phyloP scores from a whole-genome alignment of 1,140 invertebrate genomes.

The Leptopilina clavipes region DNA sequence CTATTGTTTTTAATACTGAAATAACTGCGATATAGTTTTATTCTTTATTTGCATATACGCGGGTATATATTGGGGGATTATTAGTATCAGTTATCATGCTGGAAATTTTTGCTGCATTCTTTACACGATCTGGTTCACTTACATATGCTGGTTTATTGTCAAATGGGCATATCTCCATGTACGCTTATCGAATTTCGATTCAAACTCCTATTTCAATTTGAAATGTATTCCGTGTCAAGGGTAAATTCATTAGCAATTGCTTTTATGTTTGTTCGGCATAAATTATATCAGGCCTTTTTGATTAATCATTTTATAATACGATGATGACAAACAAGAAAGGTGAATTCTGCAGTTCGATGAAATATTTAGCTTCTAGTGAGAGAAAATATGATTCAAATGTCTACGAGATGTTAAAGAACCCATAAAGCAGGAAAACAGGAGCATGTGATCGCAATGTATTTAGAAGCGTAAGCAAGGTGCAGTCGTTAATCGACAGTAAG shows the following conservation, averaged over 20 bases:
- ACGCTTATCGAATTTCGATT: constrained; percentile 16
- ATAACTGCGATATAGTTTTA: not conserved
- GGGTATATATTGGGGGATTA: not conserved
- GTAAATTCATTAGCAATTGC: constrained; percentile 12
- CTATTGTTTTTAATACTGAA: not conserved
- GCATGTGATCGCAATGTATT: no score
- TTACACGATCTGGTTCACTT: not conserved
- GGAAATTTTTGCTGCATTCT: not conserved
- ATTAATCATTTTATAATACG: not conserved
- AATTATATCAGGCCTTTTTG: not conserved
- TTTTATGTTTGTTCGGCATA: not conserved
- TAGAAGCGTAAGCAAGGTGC: no score
- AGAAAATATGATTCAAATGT: no score
- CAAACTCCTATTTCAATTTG: not conserved
- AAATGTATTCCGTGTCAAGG: constrained; percentile 5
- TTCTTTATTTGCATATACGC: no score
- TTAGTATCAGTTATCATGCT: not conserved
- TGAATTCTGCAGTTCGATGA: not conserved
- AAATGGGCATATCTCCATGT: not conserved
- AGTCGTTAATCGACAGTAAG: no score
- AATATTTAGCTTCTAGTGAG: no score
- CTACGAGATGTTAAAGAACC: no score
- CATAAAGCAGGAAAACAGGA: no score
- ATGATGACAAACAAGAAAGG: not conserved
- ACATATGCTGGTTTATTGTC: not conserved